phyloP scores from a whole-genome alignment of 2,888 invertebrate species.

The Alsophila aescularia region DNA sequence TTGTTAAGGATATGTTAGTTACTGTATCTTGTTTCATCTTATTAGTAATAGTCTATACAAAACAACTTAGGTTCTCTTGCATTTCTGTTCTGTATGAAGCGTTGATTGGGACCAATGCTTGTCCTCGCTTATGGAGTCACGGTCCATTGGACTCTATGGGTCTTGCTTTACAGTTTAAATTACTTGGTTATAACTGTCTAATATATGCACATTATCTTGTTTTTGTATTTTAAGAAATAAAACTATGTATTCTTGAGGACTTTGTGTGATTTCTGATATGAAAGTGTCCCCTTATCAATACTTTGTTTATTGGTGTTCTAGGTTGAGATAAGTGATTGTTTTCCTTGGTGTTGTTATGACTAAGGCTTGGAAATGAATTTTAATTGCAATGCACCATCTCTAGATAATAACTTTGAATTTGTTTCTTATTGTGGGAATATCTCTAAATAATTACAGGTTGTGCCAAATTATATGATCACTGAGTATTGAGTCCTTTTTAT shows the following conservation, averaged over 20 bases:
- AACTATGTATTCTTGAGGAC: constrained; percentile 60
- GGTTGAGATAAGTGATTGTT: neutral
- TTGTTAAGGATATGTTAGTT: constrained; percentile 28
- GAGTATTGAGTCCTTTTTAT: too few species aligned
- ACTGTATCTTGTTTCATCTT: constrained; percentile 8
- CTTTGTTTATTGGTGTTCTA: neutral
- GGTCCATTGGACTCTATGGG: constrained; percentile 28
- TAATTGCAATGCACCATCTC: too few species aligned
- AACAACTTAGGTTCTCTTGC: constrained; percentile 22
- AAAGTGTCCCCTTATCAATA: constrained; percentile 20
- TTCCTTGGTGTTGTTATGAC: neutral
- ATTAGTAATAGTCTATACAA: neutral
- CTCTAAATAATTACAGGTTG: too few species aligned
- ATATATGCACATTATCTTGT: constrained; percentile 56
- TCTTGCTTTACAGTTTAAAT: constrained; percentile 11
- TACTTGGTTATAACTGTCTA: constrained; percentile 46
- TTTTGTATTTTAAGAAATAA: constrained; percentile 67
- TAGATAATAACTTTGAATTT: too few species aligned
- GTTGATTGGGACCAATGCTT: constrained; percentile 47
- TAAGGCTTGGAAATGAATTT: too few species aligned
- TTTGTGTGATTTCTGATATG: constrained; percentile 42
- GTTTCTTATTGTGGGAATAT: too few species aligned
- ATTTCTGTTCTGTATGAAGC: constrained; percentile 34
- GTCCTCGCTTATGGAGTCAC: constrained; percentile 36
- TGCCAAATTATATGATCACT: too few species aligned